Evolutionary conservation across 2,797 vertebrate species (phyloP), one percentile per base, ranked within the genome.

Genomic region (Todus mexicanus): DNA sequence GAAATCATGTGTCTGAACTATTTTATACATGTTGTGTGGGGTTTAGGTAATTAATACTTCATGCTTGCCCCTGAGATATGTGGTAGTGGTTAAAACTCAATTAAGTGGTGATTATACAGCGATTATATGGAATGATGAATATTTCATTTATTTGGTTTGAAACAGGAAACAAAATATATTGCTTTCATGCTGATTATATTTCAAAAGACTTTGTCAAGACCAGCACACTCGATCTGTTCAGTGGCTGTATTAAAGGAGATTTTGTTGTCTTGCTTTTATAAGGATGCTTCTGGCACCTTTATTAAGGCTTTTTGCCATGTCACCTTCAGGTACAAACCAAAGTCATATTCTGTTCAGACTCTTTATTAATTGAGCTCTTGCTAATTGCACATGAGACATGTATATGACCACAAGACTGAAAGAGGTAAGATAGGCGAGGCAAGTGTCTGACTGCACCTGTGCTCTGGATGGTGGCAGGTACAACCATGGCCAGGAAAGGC

Each of bases 101-200:
- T 89, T 87, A 93, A 82, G 50, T 75, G 35, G 8, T 84, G 74
- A 71, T 95, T 96, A 84, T 73, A 53, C 63, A 78, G 9, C 79
- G 70, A 75, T 94, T 95, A 89, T 75, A 63, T 56, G 70, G 37
- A 68, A 54, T 26, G 13, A 89, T 84, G 19, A 92, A 74, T 94
- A 80, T 94, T 94, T 83, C 15, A 75, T 92, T 84, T 74, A 63
- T 87, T 87, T 92, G 47, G 31, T 74, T 78, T 79, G 72, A 89
- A 87, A 80, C 35, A 47, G 50, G 48, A 61, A 77, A 77, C 90
- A 68, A 78, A 64, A 23, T 37, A 15, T 8, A 33, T 76, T 92
- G 6, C 22, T 74, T 33, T 7, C 19, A 29, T 51, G 29, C 72
- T 82, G 20, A 12, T 66, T 92, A 93, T 42, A 66, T 88, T 79